Base-by-base conservation (phyloP, 1,140 invertebrate species). In the Triops cancriformis region DNA sequence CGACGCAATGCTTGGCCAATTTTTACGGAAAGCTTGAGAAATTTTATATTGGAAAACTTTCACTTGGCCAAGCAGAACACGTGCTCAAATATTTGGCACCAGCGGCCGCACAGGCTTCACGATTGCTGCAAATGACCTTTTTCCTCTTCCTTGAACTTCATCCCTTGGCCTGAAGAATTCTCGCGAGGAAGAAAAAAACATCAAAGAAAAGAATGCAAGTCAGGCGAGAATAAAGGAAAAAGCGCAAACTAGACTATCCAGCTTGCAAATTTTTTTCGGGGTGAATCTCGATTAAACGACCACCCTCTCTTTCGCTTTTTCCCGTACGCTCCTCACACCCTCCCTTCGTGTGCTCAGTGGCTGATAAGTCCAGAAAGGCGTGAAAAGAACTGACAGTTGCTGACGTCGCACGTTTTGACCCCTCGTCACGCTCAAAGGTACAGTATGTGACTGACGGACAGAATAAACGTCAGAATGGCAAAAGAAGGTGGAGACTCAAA, bases 331-430 rank as follows among this genome's bases (percentile, higher is more conserved):
- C 51, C 51, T 64, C 51, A n/a, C 23, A 18, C 51, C 51, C 23
- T 23, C 51, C 14, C 14, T 64, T 64, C 18, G 51, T 64, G 51
- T 18, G 51, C 23, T 18, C 51, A 23, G 18, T 64, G 1, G 51
- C 23, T 64, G 51, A 64, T 64, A 64, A 64, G 51, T 23, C 23
- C n/a, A 64, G 51, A 64, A 18, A 64, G 23, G 51, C 51, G 51
- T 64, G 51, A 64, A 18, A 64, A 64, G 51, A 23, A 64, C 18
- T 64, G 51, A 23, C 51, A 64, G 51, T 3, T 23, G n/a, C 51
- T 64, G 51, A 64, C 14, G 51, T 64, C 14, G n/a, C 51, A 64
- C 51, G 51, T 64, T 64, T 64, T 64, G 51, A 64, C 51, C 51
- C 51, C 18, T n/a, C 51, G 51, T 64, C 18, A 64, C 51, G 51